Base-by-base conservation (phyloP, 2,888 invertebrate genomes). In the Mermis nigrescens region DNA sequence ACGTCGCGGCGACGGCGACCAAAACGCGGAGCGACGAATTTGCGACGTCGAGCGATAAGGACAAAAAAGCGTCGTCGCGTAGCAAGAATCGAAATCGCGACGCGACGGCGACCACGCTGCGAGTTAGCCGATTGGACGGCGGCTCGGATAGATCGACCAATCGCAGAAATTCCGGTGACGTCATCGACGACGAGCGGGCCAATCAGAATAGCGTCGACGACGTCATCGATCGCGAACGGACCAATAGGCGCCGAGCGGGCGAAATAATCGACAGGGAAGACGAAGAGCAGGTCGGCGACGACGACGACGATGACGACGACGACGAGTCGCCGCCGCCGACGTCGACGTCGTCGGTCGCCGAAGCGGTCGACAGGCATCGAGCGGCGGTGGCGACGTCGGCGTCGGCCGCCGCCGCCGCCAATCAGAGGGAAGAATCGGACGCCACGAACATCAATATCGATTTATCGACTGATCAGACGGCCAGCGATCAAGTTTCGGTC, bases 91-190 rank as follows among this genome's bases (percentile, higher is more conserved):
- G n/a, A n/a, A n/a, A n/a, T n/a, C n/a, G n/a, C n/a, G n/a, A n/a
- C n/a, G n/a, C n/a, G n/a, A n/a, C n/a, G n/a, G n/a, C n/a, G n/a
- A n/a, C n/a, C n/a, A n/a, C n/a, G n/a, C n/a, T n/a, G n/a, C n/a
- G n/a, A n/a, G n/a, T n/a, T n/a, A n/a, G n/a, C n/a, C n/a, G n/a
- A n/a, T n/a, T n/a, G n/a, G n/a, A n/a, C n/a, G n/a, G 51, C 12
- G 51, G 22, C 22, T n/a, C 7, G 7, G 22, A 7, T 12, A 12
- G 22, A 22, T 22, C 12, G 12, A 12, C 19, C 7, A 12, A 22
- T 65, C 65, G 38, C 63, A 68, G 69, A 69, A 59, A 67, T 68
- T 60, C 67, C 68, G 53, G 70, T 70, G 46, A 69, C n/a, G n/a
- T n/a, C n/a, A n/a, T 70, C 59, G 68, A 68, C 57, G 68, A 66